These are phyloP conservation scores for Papilio demoleus DNA, from an alignment of 2,888 invertebrate genomes.

Conservation along the genomic window DNA sequence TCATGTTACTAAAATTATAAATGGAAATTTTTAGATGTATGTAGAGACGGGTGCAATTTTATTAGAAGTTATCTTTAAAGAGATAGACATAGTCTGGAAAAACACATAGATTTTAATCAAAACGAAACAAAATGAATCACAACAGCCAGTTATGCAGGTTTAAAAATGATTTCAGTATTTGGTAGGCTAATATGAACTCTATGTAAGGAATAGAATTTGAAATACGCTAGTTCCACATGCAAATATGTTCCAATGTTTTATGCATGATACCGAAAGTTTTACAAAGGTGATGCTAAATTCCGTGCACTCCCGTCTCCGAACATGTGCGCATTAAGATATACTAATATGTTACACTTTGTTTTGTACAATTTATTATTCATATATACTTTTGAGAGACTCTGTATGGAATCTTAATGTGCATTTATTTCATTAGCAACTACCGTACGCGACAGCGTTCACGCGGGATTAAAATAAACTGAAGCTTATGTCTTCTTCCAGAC, in stretches of 20 bases:
- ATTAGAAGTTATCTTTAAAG: too few species aligned
- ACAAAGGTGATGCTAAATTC: conserved; percentile 21
- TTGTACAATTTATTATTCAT: conserved; percentile 15
- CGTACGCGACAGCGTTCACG: background rate
- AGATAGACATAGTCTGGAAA: too few species aligned
- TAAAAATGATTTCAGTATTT: background rate
- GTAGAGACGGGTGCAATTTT: too few species aligned
- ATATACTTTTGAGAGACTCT: background rate
- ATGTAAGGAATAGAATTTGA: background rate
- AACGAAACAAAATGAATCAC: too few species aligned
- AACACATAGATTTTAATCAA: too few species aligned
- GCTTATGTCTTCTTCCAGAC: too few species aligned
- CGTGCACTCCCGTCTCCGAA: conserved; percentile 11
- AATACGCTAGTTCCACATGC: conserved; percentile 18
- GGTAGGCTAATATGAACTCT: background rate
- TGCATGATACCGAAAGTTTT: conserved; percentile 20
- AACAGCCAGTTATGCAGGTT: too few species aligned
- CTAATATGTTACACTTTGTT: conserved; percentile 13
- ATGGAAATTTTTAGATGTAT: too few species aligned
- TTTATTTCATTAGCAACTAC: background rate
- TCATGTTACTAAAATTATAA: too few species aligned
- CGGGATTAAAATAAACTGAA: background rate
- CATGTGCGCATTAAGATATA: conserved; percentile 16
- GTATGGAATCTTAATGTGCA: background rate
- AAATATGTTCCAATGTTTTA: conserved; percentile 9